Evolutionary conservation across 2,113 vertebrate genomes (phyloP).

Genomic region (Chamaea fasciata): DNA sequence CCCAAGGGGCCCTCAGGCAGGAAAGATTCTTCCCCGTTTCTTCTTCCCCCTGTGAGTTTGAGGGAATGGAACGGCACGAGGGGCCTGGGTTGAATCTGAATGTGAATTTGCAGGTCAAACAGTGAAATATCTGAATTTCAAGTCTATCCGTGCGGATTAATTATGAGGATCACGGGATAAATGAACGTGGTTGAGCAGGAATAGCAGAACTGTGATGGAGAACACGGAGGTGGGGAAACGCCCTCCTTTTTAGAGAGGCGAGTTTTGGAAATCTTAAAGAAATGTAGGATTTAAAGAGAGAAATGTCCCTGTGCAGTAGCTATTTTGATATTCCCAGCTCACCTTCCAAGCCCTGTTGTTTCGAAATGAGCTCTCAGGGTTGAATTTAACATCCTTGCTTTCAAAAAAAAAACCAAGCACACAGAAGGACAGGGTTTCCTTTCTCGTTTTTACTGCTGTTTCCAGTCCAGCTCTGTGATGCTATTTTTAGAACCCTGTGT

Average conservation of each 20-base stretch:
- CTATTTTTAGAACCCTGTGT: conserved; percentile 16
- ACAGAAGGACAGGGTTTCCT: neutral
- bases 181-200: neutral
- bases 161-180: neutral
- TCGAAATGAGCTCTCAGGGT: neutral
- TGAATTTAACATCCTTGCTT: neutral
- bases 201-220: neutral
- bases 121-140: neutral
- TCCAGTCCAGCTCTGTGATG: neutral
- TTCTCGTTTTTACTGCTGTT: neutral
- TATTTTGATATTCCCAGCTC: neutral
- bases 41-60: neutral
- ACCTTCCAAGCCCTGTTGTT: neutral
- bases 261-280: neutral
- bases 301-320: neutral
- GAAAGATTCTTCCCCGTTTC: neutral
- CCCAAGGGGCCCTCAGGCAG: neutral
- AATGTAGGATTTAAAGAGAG: neutral
- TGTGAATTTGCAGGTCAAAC: neutral
- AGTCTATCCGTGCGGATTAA: neutral
- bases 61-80: neutral
- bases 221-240: accelerated
- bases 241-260: neutral
- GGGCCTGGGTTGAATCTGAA: neutral
- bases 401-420: neutral